Percentiles rank a stretch among this genome's conserved stretches.
Evolutionary conservation across 2,888 invertebrate genomes (phyloP).

Genomic region (Dynastes grantii): DNA sequence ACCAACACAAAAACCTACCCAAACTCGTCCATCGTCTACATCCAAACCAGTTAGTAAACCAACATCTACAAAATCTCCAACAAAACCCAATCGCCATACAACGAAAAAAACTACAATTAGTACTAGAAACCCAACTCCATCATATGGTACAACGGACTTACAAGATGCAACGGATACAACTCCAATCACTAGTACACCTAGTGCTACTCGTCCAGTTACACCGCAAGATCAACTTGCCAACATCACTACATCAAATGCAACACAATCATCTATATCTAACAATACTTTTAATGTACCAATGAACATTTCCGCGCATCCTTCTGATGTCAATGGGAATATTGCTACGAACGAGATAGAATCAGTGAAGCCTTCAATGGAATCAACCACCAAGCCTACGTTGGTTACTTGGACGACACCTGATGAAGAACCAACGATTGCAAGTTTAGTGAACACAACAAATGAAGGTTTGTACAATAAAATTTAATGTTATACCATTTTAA

Average conservation of each 20-base stretch:
- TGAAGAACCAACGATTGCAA: constrained; percentile 41
- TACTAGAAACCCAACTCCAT: constrained; percentile 58
- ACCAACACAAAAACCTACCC: constrained; percentile 67
- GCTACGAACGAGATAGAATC: constrained; percentile 65
- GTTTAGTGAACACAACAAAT: constrained; percentile 40
- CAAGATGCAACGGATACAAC: constrained; percentile 57
- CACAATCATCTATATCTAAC: constrained; percentile 5
- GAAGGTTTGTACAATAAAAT: constrained; percentile 37
- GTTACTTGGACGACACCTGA: constrained; percentile 56
- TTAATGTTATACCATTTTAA: background rate
- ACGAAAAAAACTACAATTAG: constrained; percentile 54
- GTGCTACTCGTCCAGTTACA: background rate
- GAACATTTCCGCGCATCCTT: constrained; percentile 56
- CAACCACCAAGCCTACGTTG: constrained; percentile 53
- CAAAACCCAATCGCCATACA: constrained; percentile 64
- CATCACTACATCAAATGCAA: background rate
- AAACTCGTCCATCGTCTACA: constrained; percentile 53
- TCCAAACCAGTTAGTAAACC: constrained; percentile 52
- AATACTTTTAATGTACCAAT: constrained; percentile 57
- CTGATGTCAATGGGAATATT: constrained; percentile 62
- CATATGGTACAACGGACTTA: constrained; percentile 60
- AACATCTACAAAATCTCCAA: constrained; percentile 66
- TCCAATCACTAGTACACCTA: constrained; percentile 54
- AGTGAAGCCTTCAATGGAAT: constrained; percentile 54
- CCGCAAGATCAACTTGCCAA: too few relatives aligned